phyloP scores from a whole-genome alignment of 2,113 vertebrate species.

The Crotalus helleri region DNA sequence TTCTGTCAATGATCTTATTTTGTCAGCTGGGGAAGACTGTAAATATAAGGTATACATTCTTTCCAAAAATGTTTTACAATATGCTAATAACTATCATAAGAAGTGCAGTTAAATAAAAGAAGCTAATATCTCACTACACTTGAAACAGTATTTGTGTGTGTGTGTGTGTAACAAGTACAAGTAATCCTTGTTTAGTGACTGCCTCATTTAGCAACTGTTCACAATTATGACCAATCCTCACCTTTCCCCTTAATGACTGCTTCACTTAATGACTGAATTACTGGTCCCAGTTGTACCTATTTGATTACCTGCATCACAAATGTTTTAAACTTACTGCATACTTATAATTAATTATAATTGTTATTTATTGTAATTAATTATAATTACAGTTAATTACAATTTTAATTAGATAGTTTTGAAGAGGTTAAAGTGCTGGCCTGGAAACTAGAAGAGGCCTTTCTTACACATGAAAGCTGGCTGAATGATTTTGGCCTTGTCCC shows the following conservation, averaged over 20 bases:
- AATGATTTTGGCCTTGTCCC: neutral
- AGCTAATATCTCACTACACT: neutral
- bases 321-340: neutral
- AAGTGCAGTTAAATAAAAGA: conserved; percentile 13
- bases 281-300: neutral
- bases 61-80: conserved; percentile 7
- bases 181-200: neutral
- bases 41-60: conserved; percentile 85
- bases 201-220: neutral
- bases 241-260: neutral
- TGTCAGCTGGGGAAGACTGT: conserved; percentile 96
- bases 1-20: conserved; percentile 88
- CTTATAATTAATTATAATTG: neutral
- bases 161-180: neutral
- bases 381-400: neutral
- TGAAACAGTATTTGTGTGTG: neutral
- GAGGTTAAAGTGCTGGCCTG: neutral
- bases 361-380: neutral
- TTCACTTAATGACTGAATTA: neutral
- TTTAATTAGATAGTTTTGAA: neutral
- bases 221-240: neutral
- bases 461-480: neutral
- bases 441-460: neutral
- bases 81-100: neutral
- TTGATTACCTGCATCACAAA: neutral